phyloP scores from a whole-genome alignment of 2,888 invertebrate genomes.

The Nycteola revayana region DNA sequence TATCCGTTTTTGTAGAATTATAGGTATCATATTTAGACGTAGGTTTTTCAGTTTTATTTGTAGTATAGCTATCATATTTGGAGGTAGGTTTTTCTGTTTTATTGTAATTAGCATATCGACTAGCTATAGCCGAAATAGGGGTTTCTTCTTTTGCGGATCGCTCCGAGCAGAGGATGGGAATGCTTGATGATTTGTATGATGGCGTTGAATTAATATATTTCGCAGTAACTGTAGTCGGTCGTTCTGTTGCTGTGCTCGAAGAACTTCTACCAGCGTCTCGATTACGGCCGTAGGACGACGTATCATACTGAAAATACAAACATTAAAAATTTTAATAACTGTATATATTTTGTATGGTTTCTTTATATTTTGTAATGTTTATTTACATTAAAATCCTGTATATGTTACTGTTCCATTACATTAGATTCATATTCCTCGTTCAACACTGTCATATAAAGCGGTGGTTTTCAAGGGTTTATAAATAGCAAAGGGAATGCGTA shows the following conservation, averaged over 20 bases:
- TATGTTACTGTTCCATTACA: slow-evolving; percentile 8
- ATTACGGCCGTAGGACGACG: slow-evolving; percentile 62
- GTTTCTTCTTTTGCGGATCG: slow-evolving; percentile 65
- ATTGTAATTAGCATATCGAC: slow-evolving; percentile 64
- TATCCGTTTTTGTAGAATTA: slow-evolving; percentile 31
- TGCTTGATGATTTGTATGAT: slow-evolving; percentile 74
- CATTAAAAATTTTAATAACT: slow-evolving; percentile 3
- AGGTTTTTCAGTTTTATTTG: slow-evolving; percentile 37
- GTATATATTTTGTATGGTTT: background rate
- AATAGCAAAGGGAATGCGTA: slow-evolving; percentile 64
- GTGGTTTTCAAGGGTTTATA: slow-evolving; percentile 62
- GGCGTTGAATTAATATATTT: slow-evolving; percentile 67
- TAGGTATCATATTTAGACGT: slow-evolving; percentile 48
- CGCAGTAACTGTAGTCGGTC: slow-evolving; percentile 70
- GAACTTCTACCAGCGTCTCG: slow-evolving; percentile 53
- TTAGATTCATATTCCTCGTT: slow-evolving; percentile 52
- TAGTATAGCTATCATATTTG: slow-evolving; percentile 30
- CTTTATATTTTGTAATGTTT: background rate
- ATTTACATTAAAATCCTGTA: background rate
- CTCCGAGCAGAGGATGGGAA: slow-evolving; percentile 63
- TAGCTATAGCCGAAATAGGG: slow-evolving; percentile 66
- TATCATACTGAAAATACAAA: slow-evolving; percentile 65
- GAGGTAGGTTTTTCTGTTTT: slow-evolving; percentile 35
- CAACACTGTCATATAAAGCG: slow-evolving; percentile 58
- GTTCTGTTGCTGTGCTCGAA: slow-evolving; percentile 47